Base-by-base conservation (phyloP, 2,113 vertebrate genomes). In the Charadrius vociferus region DNA sequence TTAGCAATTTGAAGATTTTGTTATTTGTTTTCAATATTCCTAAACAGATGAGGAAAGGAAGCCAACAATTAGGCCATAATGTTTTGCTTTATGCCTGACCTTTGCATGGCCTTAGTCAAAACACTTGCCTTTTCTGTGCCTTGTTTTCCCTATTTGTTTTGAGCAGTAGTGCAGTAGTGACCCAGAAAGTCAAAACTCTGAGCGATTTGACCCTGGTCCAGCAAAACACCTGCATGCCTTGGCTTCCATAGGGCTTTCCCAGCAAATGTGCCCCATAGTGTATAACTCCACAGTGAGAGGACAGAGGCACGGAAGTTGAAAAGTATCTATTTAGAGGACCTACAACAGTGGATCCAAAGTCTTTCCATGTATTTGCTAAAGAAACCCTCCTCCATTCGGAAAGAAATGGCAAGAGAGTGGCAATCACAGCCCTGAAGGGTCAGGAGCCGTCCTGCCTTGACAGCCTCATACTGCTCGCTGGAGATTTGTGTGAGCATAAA, bases 211-310 rank as follows among this genome's bases (percentile, higher is more conserved):
- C n/a, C 26, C 21, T 30, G 6, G 10, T 19, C 94, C 49, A 59
- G 34, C 24, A 73, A 73, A 71, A 47, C 7, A 34, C 5, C 3
- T 61, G 3, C 29, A 34, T 41, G 11, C 7, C 7, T 71, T 47
- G 43, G 5, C 18, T 79, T 81, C 22, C 13, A 3, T 1, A 55
- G 5, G 10, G 14, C 14, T 68, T 74, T 62, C 22, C 14, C 12
- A 62, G 16, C 3, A 63, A 73, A 0, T 36, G 7, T 78, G 2
- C 1, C 4, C 2, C 2, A 0, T 2, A 32, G 2, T 9, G 3
- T 34, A 3, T 14, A 59, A 58, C 2, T 34, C 21, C 6, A 13
- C 14, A 43, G 15, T 7, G 23, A 85, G 18, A 55, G 3, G 39
- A 80, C 6, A 81, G 34, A 65, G 14, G 22, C 17, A 56, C 1